Evolutionary conservation across 1,140 invertebrate genomes (phyloP).

Genomic region (Vanessa tameamea): DNA sequence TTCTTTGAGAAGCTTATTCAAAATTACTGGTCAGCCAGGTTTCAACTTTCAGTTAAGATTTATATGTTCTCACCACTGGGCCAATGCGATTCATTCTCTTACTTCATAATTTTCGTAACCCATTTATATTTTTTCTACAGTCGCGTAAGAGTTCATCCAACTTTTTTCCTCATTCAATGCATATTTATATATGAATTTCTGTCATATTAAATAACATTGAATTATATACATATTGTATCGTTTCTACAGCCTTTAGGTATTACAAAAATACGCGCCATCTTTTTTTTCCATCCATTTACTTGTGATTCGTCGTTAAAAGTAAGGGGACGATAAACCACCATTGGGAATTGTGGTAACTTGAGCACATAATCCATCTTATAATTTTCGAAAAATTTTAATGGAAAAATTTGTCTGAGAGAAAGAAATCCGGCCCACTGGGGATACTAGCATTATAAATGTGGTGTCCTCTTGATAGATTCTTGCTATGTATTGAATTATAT

Average conservation of each 20-base stretch:
- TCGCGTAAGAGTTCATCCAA: too few relatives aligned
- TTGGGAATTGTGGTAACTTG: slow-evolving; percentile 59
- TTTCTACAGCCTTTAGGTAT: background rate
- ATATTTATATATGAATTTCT: too few relatives aligned
- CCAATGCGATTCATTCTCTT: too few relatives aligned
- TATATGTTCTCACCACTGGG: too few relatives aligned
- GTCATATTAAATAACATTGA: too few relatives aligned
- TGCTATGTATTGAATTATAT: slow-evolving; percentile 3
- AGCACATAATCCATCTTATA: slow-evolving; percentile 75
- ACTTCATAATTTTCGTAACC: too few relatives aligned
- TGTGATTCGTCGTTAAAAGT: slow-evolving; percentile 49
- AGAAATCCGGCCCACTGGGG: slow-evolving; percentile 57
- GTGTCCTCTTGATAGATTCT: slow-evolving; percentile 8
- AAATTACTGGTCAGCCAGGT: too few relatives aligned
- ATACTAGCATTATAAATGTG: slow-evolving; percentile 22
- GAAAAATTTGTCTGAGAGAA: slow-evolving; percentile 63
- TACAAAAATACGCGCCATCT: background rate
- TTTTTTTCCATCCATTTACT: slow-evolving; percentile 32
- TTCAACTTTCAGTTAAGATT: too few relatives aligned
- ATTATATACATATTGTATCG: too few relatives aligned
- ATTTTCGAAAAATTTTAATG: slow-evolving; percentile 68
- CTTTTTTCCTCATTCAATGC: too few relatives aligned
- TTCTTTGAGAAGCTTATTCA: too few relatives aligned
- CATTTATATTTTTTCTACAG: too few relatives aligned
- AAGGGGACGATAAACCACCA: slow-evolving; percentile 55